Evolutionary conservation across 2,113 vertebrate species (phyloP).

Genomic region (Sitta europaea): DNA sequence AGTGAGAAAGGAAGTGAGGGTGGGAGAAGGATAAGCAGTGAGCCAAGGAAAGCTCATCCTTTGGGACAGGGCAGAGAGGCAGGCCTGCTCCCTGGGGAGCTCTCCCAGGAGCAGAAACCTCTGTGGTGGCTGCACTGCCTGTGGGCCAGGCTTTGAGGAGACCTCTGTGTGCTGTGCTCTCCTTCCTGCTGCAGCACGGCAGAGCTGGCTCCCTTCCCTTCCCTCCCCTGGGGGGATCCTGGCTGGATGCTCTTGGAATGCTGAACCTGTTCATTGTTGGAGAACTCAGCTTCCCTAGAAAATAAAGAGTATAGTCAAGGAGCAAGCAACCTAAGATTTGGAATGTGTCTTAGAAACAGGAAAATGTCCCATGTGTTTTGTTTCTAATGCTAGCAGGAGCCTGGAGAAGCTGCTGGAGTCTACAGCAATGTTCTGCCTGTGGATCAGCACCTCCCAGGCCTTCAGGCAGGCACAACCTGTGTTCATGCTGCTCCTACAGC

Average conservation of each 20-base stretch:
- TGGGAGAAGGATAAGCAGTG: not conserved
- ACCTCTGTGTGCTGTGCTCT: not conserved
- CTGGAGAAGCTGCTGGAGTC: not conserved
- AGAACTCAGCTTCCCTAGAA: not conserved
- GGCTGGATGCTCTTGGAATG: not conserved
- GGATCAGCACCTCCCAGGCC: not conserved
- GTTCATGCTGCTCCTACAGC: not conserved
- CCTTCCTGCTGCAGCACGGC: not conserved
- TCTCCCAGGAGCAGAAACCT: not conserved
- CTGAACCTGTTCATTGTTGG: not conserved
- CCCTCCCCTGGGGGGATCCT: not conserved
- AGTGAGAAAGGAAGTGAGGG: not conserved
- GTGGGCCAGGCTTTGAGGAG: not conserved
- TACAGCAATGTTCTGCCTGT: not conserved
- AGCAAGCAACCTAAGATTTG: not conserved
- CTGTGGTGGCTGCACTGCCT: not conserved
- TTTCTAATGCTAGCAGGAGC: not conserved
- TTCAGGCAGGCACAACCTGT: not conserved
- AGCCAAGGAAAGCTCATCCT: not conserved
- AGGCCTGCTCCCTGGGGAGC: not conserved
- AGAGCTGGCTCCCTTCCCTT: not conserved
- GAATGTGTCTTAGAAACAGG: not conserved
- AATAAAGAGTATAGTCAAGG: not conserved
- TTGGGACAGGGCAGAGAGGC: not conserved
- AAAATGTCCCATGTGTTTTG: not conserved